Evolutionary conservation across 2,113 vertebrate genomes (phyloP), one percentile per base, ranked within the genome.

Genomic region (Pristiophorus japonicus): DNA sequence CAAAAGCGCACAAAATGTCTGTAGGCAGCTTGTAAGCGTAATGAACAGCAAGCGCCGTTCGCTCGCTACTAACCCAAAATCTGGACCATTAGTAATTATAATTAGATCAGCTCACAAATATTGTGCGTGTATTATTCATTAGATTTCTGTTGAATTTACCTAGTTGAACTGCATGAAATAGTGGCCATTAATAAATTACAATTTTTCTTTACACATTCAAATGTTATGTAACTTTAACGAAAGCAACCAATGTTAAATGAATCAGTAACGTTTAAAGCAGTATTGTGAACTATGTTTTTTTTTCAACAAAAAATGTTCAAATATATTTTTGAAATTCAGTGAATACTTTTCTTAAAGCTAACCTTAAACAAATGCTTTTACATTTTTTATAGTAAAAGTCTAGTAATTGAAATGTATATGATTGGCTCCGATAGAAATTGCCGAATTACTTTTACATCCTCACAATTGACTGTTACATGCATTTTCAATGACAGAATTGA

Each of bases 401-500:
- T 81, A 42, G 78, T 38, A 45, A 45, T 81, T 81, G 4, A 81
- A 81, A 81, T 78, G 38, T 42, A 81, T 42, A 42, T 42, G 34
- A 93, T 24, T 65, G 6, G 38, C 38, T 67, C 18, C n/a, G 34
- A 12, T 18, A 24, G 38, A 67, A 67, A 94, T 47, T 94, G 38
- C 27, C 67, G 95, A 95, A 87, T 95, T 66, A 95, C 95, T 95
- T 22, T 42, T 94, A 20, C n/a, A 66, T 93, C n/a, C 30, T 66
- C 62, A 10, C 14, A 66, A 62, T 93, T 65, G 63, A 42, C 6
- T 93, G 24, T 42, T 94, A 18, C 18, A 65, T 93, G 62, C 20
- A 66, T 93, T 94, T 96, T 96, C 38, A 42, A 0, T 45, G 66
- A 7, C 96, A 99, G 99, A 97, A 99, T 99, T 78, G 98, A 99